Base-by-base conservation (phyloP, 2,113 vertebrate species). In the Chamaetylas fuelleborni region DNA sequence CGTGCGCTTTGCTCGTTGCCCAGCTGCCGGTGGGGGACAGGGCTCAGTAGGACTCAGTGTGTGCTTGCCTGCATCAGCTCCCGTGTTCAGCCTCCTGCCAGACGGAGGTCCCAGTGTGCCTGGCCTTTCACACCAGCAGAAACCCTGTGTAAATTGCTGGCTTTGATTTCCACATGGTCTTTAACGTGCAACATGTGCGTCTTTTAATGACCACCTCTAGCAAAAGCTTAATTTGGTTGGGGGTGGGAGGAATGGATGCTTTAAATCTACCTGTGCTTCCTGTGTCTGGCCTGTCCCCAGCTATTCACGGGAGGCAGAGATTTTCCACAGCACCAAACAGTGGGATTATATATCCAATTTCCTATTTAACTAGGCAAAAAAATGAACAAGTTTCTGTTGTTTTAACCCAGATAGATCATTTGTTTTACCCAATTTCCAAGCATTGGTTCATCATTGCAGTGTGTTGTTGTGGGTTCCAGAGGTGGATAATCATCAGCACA, bases 211-310 rank as follows among this genome's bases (percentile, higher is more conserved):
- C 81, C 48, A 87, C 61, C 60, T 86, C 79, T 92, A 62, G 79
- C 58, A 83, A 64, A 87, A 66, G 50, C 54, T 74, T 90, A 28
- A 83, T 90, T 93, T 90, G 60, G 8, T 14, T 78, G 33, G 17
- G 33, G 19, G 6, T 19, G 9, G 15, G 31, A 33, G 31, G 19
- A 81, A 73, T 71, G 48, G 51, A 43, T 93, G 74, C 47, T 85
- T 95, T 83, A 86, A 81, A 66, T 56, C 67, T 88, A 88, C 95
- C 93, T 92, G 79, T 48, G 43, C 31, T 88, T 94, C 76, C 71
- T 90, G 42, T 73, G 65, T 36, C 74, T 81, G 69, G 34, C 65
- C 38, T 79, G 42, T 43, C 12, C 43, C 24, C 62, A 81, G 58
- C 53, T 91, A 43, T 9, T 38, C 5, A 2, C 81, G 28, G 62